phyloP scores from a whole-genome alignment of 1,140 invertebrate species.

The Euwallacea fornicatus region DNA sequence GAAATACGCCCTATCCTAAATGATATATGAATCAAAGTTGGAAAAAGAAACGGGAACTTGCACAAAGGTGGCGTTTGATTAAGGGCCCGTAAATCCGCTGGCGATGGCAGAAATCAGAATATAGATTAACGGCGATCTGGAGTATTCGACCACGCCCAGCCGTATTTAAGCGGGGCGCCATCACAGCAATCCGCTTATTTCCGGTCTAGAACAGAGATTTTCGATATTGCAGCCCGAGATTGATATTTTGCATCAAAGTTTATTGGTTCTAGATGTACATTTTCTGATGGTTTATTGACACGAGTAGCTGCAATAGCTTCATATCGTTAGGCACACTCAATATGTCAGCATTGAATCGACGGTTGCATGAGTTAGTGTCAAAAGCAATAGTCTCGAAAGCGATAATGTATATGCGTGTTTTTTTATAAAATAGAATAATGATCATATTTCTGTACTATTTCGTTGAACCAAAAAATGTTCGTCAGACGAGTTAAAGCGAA shows the following conservation, averaged over 20 bases:
- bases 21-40: conserved; percentile 33
- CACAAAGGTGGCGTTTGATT: conserved; percentile 39
- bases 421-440: no score
- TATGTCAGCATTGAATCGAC: no score
- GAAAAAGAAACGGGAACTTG: conserved; percentile 30
- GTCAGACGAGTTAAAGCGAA: no score
- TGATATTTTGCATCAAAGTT: background rate
- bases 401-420: no score
- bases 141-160: conserved; percentile 21
- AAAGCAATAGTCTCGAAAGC: no score
- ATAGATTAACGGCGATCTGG: conserved; percentile 31
- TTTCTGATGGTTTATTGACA: no score
- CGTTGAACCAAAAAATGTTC: no score
- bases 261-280: no score
- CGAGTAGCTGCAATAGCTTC: no score
- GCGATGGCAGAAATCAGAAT: conserved; percentile 39
- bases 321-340: no score
- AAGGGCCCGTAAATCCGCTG: conserved; percentile 36
- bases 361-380: no score
- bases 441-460: no score
- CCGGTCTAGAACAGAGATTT: conserved; percentile 32
- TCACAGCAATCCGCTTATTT: conserved; percentile 13
- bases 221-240: conserved; percentile 14
- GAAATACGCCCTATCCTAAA: conserved; percentile 24
- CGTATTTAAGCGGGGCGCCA: conserved; percentile 31